A percentile compares a stretch with the other conserved stretches of the same genome.
These are phyloP conservation scores for Mamestra brassicae DNA, from an alignment of 2,888 invertebrate genomes.

Conservation along the genomic window DNA sequence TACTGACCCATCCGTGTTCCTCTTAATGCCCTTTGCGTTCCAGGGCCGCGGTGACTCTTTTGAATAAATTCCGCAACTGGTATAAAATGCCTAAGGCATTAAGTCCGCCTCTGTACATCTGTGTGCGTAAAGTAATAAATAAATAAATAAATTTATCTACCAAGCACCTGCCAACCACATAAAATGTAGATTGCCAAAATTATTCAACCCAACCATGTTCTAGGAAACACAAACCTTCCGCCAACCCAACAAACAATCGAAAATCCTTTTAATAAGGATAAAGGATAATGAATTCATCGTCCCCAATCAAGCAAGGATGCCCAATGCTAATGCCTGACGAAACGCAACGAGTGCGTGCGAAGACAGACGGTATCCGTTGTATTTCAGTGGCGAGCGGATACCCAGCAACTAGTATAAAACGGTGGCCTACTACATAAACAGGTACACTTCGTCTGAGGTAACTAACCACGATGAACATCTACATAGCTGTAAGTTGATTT, in stretches of 20 bases:
- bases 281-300: conserved; percentile 58
- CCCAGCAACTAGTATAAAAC: conserved; percentile 54
- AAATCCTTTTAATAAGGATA: conserved; percentile 43
- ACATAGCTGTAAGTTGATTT: conserved; percentile 81
- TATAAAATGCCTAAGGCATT: too few species aligned
- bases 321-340: conserved; percentile 67
- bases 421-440: background rate
- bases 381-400: conserved; percentile 56
- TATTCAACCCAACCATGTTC: background rate
- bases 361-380: conserved; percentile 56
- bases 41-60: too few species aligned
- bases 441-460: conserved; percentile 82
- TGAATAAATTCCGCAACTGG: too few species aligned
- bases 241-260: background rate
- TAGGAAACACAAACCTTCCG: background rate
- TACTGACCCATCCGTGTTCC: too few species aligned
- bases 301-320: conserved; percentile 69
- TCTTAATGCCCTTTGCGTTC: too few species aligned
- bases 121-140: too few species aligned
- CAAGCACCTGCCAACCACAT: background rate
- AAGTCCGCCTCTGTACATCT: too few species aligned
- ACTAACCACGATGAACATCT: conserved; percentile 83
- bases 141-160: background rate
- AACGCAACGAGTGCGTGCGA: conserved; percentile 61
- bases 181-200: background rate